phyloP scores from a whole-genome alignment of 2,113 vertebrate species.

The Otus sunia region DNA sequence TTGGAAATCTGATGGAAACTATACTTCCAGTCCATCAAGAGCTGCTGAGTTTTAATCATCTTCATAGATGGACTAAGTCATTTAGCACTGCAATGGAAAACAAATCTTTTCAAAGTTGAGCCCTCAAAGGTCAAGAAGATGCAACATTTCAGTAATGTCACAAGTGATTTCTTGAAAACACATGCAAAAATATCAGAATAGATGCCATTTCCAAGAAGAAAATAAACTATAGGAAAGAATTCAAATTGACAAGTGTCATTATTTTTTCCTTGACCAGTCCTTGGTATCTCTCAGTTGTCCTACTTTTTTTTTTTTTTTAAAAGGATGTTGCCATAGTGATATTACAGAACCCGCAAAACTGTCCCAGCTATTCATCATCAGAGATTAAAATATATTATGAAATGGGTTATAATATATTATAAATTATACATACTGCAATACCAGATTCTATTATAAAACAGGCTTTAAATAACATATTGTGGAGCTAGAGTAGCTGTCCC shows the following conservation, averaged over 20 bases:
- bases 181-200: slow-evolving; percentile 4
- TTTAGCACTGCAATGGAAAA: slow-evolving; percentile 1
- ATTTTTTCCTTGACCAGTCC: slow-evolving; percentile 57
- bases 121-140: slow-evolving; percentile 44
- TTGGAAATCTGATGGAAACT: neutral
- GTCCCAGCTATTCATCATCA: slow-evolving; percentile 57
- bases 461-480: slow-evolving; percentile 59
- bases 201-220: slow-evolving; percentile 31
- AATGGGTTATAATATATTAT: slow-evolving; percentile 55
- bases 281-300: slow-evolving; percentile 31
- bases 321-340: slow-evolving; percentile 49
- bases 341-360: slow-evolving; percentile 36
- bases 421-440: slow-evolving; percentile 57
- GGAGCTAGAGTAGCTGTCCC: slow-evolving; percentile 6
- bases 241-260: slow-evolving; percentile 54
- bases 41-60: neutral
- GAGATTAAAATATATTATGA: slow-evolving; percentile 67
- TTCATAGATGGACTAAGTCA: neutral
- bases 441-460: slow-evolving; percentile 61
- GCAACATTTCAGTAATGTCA: neutral
- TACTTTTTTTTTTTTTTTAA: neutral
- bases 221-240: slow-evolving; percentile 40
- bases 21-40: neutral
- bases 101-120: slow-evolving; percentile 4
- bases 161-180: slow-evolving; percentile 19